Conservation (phyloP, 2,888 invertebrate genomes). For the Timema cristinae region DNA sequence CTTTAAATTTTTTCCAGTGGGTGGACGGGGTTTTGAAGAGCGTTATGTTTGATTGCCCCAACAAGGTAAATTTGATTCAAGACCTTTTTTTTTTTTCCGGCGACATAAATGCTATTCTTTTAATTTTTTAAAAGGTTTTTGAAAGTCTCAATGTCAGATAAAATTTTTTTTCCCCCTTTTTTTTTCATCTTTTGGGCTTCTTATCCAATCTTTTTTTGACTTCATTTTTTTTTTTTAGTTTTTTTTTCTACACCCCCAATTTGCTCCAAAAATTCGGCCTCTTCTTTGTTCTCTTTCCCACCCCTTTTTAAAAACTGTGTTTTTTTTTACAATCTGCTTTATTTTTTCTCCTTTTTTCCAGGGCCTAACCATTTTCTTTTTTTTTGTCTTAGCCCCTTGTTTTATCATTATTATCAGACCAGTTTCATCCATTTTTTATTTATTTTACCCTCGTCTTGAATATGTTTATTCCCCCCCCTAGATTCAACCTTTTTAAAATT, state of each 20-base stretch:
- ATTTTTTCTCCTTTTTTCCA: not conserved
- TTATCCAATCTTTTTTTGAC: too few relatives aligned
- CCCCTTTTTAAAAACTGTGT: constrained; percentile 20
- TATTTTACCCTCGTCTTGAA: not conserved
- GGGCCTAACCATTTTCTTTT: not conserved
- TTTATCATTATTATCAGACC: not conserved
- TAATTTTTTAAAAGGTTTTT: constrained; percentile 40
- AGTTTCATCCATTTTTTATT: not conserved
- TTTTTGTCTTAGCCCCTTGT: not conserved
- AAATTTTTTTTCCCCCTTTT: too few relatives aligned
- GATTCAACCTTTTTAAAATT: too few relatives aligned
- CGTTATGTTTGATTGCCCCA: constrained; percentile 15
- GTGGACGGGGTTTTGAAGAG: constrained; percentile 27
- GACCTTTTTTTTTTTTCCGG: constrained; percentile 21
- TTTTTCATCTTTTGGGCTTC: too few relatives aligned
- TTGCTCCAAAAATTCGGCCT: not conserved
- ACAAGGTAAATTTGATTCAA: constrained; percentile 20
- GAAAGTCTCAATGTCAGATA: constrained; percentile 36
- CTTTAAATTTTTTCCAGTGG: constrained; percentile 28
- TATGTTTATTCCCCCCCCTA: not conserved
- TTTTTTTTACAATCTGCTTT: constrained; percentile 9
- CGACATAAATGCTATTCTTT: constrained; percentile 33
- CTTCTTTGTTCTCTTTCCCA: constrained; percentile 22
- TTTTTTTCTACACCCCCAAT: not conserved
- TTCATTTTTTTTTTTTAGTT: too few relatives aligned